Evolutionary conservation across 2,888 invertebrate genomes (phyloP).

Genomic region (Apocheima hispidaria): DNA sequence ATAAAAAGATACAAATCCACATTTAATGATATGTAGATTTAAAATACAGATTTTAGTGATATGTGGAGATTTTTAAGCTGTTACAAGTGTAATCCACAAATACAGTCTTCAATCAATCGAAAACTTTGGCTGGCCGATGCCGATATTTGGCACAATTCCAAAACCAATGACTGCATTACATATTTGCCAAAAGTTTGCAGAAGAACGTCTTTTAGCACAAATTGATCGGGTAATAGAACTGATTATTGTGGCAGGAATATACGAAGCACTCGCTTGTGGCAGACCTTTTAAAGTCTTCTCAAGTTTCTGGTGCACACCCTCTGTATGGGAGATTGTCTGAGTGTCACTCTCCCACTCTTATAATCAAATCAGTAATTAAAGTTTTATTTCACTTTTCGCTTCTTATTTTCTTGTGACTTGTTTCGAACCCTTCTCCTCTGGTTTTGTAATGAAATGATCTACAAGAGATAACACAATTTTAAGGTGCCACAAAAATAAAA

Average conservation of each 20-base stretch:
- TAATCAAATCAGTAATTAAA: not conserved
- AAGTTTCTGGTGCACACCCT: constrained; percentile 44
- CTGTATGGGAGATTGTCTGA: too few species aligned
- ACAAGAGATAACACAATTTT: too few species aligned
- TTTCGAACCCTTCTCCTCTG: too few species aligned
- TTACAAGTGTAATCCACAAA: not conserved
- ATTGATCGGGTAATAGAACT: constrained; percentile 33
- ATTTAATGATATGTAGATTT: too few species aligned
- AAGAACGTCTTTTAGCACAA: constrained; percentile 12
- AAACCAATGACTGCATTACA: constrained; percentile 15
- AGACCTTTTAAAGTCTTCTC: constrained; percentile 62
- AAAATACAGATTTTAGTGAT: too few species aligned
- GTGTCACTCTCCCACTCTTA: not conserved
- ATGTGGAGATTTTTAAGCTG: not conserved
- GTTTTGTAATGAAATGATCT: too few species aligned
- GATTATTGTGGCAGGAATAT: constrained; percentile 27
- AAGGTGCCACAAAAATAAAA: too few species aligned
- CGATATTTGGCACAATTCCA: constrained; percentile 12
- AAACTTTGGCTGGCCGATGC: not conserved
- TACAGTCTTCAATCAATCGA: not conserved
- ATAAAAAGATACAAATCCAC: too few species aligned
- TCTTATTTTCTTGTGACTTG: too few species aligned
- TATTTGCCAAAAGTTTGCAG: constrained; percentile 24
- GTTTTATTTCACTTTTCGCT: not conserved
- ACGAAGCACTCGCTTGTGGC: constrained; percentile 48